Base-by-base conservation (phyloP, 2,888 invertebrate genomes). In the Conomelus anceps region DNA sequence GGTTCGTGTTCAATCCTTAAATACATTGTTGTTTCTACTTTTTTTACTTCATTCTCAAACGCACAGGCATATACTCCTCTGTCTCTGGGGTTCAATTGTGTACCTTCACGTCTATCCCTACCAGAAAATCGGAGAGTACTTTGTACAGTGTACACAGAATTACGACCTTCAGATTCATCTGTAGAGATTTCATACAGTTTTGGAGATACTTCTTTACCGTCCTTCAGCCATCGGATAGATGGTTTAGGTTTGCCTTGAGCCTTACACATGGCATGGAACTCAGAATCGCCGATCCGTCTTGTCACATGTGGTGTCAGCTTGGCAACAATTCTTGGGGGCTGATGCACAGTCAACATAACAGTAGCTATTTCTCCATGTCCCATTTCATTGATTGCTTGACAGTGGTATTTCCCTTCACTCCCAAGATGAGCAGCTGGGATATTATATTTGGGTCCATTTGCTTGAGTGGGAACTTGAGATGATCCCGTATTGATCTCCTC, bases 1-100 rank as follows among this genome's bases (percentile, higher is more conserved):
- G 98, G 98, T 93, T 97, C 96, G 93, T 98, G 98, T 94, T 98
- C 98, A 92, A 98, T 97, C 92, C 97, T 95, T 89, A 98, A 94
- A 93, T 97, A 97, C 97, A 98, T 98, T 91, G 96, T 96, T 13
- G 97, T 97, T 92, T 98, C 98, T 87, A 97, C 96, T 92, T 96
- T 96, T 93, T 97, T 97, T 22, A 98, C 98, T 93, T 98, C 98
- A 93, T 98, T 98, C 93, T 97, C 96, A 92, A 98, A 98, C 87
- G 96, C 95, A 93, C 98, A 98, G 1, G 97, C 96, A 93, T 98
- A 98, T 88, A 96, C 95, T 87, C 98, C 98, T 88, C 98, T 95
- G 93, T 98, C 98, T 85, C 96, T 96, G 0, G 98, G 97, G 88
- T 97, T 94, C 89, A 98, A 94, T 92, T 97, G 96, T 93, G 97